These are phyloP conservation scores for Enteromius anoplus DNA, from an alignment of 2,797 vertebrate species.

Conservation along the genomic window DNA sequence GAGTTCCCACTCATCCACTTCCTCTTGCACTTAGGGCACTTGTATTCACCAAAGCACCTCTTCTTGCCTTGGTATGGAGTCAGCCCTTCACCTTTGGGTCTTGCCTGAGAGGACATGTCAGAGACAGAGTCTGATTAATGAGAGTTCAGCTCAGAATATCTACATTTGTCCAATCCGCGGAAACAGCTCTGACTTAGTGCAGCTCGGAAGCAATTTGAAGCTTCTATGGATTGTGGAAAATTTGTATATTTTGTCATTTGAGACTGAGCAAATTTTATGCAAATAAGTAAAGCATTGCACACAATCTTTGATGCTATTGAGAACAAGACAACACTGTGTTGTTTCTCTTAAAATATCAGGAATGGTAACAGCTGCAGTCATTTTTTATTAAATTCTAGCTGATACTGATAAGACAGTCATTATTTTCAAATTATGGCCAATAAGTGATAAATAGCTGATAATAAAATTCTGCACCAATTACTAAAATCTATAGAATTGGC, in stretches of 20 bases:
- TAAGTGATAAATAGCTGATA: neutral
- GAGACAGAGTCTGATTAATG: slow-evolving; percentile 12
- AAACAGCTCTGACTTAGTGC: neutral
- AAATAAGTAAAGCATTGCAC: neutral
- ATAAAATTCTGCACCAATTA: neutral
- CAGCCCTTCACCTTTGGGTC: slow-evolving; percentile 88
- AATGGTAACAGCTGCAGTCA: neutral
- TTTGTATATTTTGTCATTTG: slow-evolving; percentile 5
- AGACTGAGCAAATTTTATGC: slow-evolving; percentile 2
- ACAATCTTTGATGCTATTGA: neutral
- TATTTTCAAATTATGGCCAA: neutral
- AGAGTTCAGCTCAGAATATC: neutral
- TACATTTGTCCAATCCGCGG: neutral
- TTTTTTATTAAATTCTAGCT: neutral
- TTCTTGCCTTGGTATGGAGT: slow-evolving; percentile 83
- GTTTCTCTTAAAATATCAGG: neutral
- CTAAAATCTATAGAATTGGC: neutral
- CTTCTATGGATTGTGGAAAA: neutral
- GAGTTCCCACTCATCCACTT: slow-evolving; percentile 99
- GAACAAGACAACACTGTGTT: neutral
- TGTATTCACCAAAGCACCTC: slow-evolving; percentile 98
- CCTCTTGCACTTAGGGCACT: slow-evolving; percentile 99
- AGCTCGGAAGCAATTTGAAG: neutral
- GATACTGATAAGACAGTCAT: neutral
- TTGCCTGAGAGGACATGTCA: slow-evolving; percentile 73